Percentiles rank a stretch among this genome's conserved stretches.
phyloP scores from a whole-genome alignment of 2,113 vertebrate genomes.

The Tyto alba region DNA sequence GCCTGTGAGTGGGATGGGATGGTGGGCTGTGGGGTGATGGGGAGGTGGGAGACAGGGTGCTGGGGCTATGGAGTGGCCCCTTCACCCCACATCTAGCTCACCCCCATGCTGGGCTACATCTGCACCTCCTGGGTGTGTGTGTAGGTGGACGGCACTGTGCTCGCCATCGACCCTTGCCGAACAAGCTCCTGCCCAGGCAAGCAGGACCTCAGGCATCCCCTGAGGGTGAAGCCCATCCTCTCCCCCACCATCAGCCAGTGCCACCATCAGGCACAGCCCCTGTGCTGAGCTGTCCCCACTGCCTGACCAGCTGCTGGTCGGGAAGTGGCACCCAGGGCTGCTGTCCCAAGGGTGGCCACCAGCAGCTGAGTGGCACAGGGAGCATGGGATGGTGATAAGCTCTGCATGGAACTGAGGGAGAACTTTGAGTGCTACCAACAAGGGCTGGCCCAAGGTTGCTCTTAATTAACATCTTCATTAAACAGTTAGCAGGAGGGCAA shows the following conservation, averaged over 20 bases:
- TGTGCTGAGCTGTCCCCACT: neutral
- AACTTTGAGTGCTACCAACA: neutral
- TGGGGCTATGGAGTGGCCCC: neutral
- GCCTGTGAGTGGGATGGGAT: neutral
- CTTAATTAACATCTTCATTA: conserved; percentile 43
- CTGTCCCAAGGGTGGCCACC: neutral
- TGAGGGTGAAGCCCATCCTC: neutral
- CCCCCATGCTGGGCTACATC: neutral
- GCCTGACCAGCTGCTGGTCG: neutral
- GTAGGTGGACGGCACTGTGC: neutral
- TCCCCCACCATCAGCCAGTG: neutral
- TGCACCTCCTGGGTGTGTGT: fast-evolving
- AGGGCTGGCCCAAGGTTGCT: neutral
- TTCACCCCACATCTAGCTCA: neutral
- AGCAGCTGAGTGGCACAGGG: neutral
- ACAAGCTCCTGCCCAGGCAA: neutral
- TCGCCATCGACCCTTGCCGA: neutral
- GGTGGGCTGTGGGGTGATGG: neutral
- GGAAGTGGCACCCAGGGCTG: neutral
- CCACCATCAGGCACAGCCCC: neutral
- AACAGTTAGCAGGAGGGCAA: neutral
- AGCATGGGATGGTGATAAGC: neutral
- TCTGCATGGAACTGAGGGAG: neutral
- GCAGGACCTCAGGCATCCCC: neutral
- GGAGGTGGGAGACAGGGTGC: neutral